phyloP scores from a whole-genome alignment of 1,140 invertebrate species.

The Caerostris darwini region DNA sequence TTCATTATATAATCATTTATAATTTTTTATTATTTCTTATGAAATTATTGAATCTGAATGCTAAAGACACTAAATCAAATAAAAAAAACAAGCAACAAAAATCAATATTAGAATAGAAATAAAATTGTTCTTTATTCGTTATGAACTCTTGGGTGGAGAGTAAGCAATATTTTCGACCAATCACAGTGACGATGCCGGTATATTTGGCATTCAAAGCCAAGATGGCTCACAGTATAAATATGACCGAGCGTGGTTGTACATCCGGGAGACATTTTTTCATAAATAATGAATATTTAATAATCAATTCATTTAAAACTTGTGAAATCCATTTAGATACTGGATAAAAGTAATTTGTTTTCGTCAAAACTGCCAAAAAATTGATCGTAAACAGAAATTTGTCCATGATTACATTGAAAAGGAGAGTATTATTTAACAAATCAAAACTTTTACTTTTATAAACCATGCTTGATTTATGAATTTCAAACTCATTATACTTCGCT shows the following conservation, averaged over 20 bases:
- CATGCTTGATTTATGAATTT: too few species aligned
- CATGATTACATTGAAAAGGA: not conserved
- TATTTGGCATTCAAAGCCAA: constrained; percentile 78
- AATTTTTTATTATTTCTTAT: too few species aligned
- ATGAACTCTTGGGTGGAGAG: constrained; percentile 38
- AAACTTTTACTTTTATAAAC: too few species aligned
- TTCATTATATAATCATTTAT: too few species aligned
- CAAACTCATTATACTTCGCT: too few species aligned
- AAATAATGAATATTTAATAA: constrained; percentile 35
- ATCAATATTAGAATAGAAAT: too few species aligned
- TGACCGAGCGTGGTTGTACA: constrained; percentile 70
- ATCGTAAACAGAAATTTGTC: not conserved
- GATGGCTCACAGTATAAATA: constrained; percentile 78
- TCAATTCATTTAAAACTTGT: constrained; percentile 7
- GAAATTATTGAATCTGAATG: too few species aligned
- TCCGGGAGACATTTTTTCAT: constrained; percentile 56
- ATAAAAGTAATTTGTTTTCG: not conserved
- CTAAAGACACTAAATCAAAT: too few species aligned
- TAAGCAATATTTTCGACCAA: constrained; percentile 59
- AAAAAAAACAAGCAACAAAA: too few species aligned
- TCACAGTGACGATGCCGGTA: constrained; percentile 67
- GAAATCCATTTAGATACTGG: constrained; percentile 13
- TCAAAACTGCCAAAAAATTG: not conserved
- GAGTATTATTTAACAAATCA: too few species aligned
- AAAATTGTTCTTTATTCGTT: too few species aligned